Evolutionary conservation across 2,888 invertebrate species (phyloP).

Genomic region (Erebia epiphron): DNA sequence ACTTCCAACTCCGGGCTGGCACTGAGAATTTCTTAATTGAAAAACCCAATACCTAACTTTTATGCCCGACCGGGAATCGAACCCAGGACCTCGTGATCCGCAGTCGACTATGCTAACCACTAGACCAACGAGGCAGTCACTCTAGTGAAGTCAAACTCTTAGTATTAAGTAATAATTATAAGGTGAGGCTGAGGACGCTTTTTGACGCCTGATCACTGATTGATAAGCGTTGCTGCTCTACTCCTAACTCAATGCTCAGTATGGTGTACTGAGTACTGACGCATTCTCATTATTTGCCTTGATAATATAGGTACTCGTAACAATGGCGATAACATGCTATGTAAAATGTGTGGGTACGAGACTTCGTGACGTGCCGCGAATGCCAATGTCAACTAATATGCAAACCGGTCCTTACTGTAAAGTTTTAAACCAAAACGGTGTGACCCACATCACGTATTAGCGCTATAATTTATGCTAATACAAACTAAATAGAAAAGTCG

Average conservation of each 20-base stretch:
- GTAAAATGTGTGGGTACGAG: conserved; percentile 35
- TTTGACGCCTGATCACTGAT: too few species aligned
- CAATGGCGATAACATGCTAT: conserved; percentile 34
- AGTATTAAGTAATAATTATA: too few species aligned
- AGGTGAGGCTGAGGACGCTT: too few species aligned
- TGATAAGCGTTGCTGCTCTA: too few species aligned
- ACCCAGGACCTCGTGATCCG: too few species aligned
- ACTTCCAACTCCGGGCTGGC: too few species aligned
- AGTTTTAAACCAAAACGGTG: conserved; percentile 62
- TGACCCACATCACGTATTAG: conserved; percentile 56
- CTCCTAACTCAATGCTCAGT: conserved; percentile 21
- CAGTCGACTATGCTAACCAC: too few species aligned
- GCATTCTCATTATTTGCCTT: conserved; percentile 29
- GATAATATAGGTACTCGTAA: conserved; percentile 25
- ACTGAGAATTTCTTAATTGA: too few species aligned
- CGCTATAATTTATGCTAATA: conserved; percentile 23
- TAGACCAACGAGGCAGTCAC: too few species aligned
- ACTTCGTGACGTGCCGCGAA: conserved; percentile 49
- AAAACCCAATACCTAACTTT: too few species aligned
- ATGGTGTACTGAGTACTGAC: conserved; percentile 18
- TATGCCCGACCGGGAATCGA: too few species aligned
- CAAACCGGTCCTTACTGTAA: conserved; percentile 73
- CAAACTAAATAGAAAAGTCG: neutral
- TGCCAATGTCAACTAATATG: conserved; percentile 77
- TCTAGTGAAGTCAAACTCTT: too few species aligned